phyloP scores from a whole-genome alignment of 1,140 invertebrate species.

The Callitettix versicolor region DNA sequence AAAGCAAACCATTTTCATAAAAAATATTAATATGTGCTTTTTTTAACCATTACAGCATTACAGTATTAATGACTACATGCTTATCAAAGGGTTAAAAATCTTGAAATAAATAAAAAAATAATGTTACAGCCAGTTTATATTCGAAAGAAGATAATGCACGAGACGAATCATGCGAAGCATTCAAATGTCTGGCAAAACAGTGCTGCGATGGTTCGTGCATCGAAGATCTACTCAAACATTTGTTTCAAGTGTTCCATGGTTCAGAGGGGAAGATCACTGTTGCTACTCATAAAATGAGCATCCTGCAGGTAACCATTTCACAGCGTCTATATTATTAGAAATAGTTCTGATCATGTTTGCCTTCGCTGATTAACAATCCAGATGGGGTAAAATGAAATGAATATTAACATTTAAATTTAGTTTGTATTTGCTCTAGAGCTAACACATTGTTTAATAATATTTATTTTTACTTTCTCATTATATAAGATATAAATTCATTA shows the following conservation, averaged over 20 bases:
- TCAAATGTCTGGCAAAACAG: slow-evolving; percentile 55
- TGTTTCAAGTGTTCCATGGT: slow-evolving; percentile 79
- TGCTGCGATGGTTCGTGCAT: slow-evolving; percentile 58
- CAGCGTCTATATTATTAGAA: slow-evolving; percentile 12
- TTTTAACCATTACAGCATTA: no score
- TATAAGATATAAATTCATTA: no score
- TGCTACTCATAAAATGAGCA: slow-evolving; percentile 74
- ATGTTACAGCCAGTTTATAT: slow-evolving; percentile 52
- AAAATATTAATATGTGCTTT: no score
- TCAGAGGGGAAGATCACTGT: slow-evolving; percentile 87
- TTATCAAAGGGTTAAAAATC: no score
- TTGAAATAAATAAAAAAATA: no score
- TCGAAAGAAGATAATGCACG: slow-evolving; percentile 73
- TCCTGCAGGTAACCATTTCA: slow-evolving; percentile 70
- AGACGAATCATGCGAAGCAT: slow-evolving; percentile 55
- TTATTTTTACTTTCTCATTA: no score
- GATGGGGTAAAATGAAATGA: no score
- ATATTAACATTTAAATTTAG: no score
- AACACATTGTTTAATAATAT: not conserved
- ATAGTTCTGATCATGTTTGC: not conserved
- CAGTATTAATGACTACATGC: no score
- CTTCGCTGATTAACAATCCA: no score
- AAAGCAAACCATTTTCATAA: no score
- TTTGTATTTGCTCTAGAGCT: no score
- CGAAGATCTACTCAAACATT: slow-evolving; percentile 53